phyloP scores from a whole-genome alignment of 2,797 vertebrate species.

The Chaunax sp. region DNA sequence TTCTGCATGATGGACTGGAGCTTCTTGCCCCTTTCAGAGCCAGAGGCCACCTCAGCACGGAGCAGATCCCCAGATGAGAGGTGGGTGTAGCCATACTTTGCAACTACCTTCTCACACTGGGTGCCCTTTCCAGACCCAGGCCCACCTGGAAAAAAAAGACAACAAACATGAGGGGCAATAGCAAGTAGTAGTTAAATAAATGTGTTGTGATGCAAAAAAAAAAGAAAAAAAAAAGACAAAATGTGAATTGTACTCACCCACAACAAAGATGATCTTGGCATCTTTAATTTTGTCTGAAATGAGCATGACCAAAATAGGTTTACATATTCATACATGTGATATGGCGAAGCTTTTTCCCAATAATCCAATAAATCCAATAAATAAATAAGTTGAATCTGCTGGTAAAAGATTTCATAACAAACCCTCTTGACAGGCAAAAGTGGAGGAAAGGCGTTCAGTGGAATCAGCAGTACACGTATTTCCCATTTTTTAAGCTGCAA shows the following conservation, averaged over 20 bases:
- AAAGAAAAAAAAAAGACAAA: background rate
- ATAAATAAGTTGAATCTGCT: background rate
- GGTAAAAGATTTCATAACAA: constrained; percentile 29
- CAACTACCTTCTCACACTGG: constrained; percentile 95
- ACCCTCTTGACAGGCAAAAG: constrained; percentile 26
- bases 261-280: constrained; percentile 97
- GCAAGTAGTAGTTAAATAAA: background rate
- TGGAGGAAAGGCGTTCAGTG: background rate
- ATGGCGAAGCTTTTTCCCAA: background rate
- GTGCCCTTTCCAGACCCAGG: constrained; percentile 98
- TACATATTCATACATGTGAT: background rate
- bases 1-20: constrained; percentile 98
- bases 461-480: constrained; percentile 11
- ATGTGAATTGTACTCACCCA: constrained; percentile 89
- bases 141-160: constrained; percentile 85
- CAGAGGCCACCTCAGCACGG: constrained; percentile 91
- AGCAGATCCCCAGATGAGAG: constrained; percentile 97
- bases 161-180: background rate
- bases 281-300: constrained; percentile 94
- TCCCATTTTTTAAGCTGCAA: constrained; percentile 52
- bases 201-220: background rate
- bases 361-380: background rate
- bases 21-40: constrained; percentile 92
- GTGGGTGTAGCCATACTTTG: constrained; percentile 97
- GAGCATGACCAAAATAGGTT: constrained; percentile 16